Conservation (phyloP, 2,888 invertebrate species). For the Cryptus armator region DNA sequence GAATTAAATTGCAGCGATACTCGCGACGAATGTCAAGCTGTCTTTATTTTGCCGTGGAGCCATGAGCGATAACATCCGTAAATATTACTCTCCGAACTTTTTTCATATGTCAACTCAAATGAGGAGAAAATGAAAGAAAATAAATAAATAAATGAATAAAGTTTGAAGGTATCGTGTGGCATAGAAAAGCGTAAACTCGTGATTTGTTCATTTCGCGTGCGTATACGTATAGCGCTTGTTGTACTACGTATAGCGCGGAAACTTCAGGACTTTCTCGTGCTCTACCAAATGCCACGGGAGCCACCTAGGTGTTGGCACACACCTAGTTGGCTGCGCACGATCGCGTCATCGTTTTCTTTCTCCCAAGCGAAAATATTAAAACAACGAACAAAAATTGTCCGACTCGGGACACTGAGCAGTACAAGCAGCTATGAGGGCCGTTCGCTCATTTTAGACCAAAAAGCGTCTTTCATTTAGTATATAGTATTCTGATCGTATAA, state of each 20-base stretch:
- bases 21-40: slow-evolving; percentile 50
- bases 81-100: too few relatives aligned
- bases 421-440: too few relatives aligned
- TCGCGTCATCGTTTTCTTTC: background rate
- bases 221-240: background rate
- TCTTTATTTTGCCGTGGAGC: too few relatives aligned
- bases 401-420: too few relatives aligned
- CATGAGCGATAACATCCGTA: too few relatives aligned
- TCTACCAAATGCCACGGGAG: slow-evolving; percentile 4
- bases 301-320: background rate
- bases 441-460: too few relatives aligned
- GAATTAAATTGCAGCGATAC: slow-evolving; percentile 23
- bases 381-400: background rate
- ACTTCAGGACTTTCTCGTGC: background rate
- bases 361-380: background rate
- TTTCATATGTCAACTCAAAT: too few relatives aligned
- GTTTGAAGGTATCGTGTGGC: too few relatives aligned
- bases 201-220: background rate
- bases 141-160: too few relatives aligned
- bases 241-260: background rate
- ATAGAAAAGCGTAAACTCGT: background rate
- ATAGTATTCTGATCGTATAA: too few relatives aligned
- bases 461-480: too few relatives aligned
- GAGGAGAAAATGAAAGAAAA: too few relatives aligned
- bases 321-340: background rate